Percentiles rank a stretch among this genome's conserved stretches.
Conservation (phyloP, 1,140 invertebrate genomes). For the Chrysomallon squamiferum region DNA sequence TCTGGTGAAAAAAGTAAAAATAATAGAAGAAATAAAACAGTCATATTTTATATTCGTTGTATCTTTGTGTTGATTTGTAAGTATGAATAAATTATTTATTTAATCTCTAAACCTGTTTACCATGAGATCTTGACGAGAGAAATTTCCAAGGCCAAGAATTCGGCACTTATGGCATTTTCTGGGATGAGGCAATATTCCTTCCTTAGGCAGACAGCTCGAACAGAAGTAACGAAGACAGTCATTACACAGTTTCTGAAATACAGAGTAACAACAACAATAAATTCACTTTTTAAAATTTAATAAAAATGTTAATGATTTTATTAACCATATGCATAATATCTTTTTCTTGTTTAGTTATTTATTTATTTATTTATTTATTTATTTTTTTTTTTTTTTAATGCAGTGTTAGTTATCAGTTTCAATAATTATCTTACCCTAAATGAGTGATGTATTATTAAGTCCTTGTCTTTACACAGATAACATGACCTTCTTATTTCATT, state of each 20-base stretch:
- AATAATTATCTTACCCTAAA: neutral
- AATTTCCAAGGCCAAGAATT: constrained; percentile 46
- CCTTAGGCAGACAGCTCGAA: constrained; percentile 45
- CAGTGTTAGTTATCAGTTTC: neutral
- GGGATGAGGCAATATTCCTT: constrained; percentile 7
- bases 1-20: too few species aligned
- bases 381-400: neutral
- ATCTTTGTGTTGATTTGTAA: too few species aligned
- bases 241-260: constrained; percentile 53
- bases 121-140: constrained; percentile 34
- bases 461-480: neutral
- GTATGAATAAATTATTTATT: too few species aligned
- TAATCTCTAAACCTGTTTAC: too few species aligned
- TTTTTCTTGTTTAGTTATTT: constrained; percentile 1
- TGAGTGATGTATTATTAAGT: neutral
- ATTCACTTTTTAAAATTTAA: constrained; percentile 7
- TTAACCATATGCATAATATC: constrained; percentile 9
- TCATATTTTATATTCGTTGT: too few species aligned
- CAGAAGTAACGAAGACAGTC: constrained; percentile 55
- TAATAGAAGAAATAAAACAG: too few species aligned
- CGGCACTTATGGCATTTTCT: constrained; percentile 54
- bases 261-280: neutral
- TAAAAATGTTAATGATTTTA: neutral
- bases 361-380: neutral
- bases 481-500: neutral